Evolutionary conservation across 2,888 invertebrate genomes (phyloP), one percentile per base, ranked within the genome.

Genomic region (Synergus laeviventris): DNA sequence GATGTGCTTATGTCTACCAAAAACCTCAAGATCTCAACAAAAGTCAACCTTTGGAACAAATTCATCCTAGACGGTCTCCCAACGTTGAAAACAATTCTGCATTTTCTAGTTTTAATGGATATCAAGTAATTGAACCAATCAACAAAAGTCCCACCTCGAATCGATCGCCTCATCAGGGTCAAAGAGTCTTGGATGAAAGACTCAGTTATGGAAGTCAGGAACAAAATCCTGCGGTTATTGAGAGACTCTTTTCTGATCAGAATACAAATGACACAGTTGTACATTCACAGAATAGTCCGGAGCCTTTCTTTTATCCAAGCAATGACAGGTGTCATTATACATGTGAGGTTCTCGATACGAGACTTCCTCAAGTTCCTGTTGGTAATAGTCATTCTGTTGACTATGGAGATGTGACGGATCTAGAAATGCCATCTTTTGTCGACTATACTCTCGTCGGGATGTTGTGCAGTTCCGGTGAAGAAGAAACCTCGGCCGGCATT

Each of bases 381-480:
- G 82, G 81, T 31, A 82, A 77, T 70, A 76, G 73, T 76, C 79
- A 81, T 38, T 16, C 76, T 4, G 73, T 77, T 24, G 73, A 80
- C 59, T 88, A 86, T 49, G 82, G 79, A 0, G 87, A 88, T 24
- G 86, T 87, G 1, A 36, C 75, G 4, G 89, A 90, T 12, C 79
- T 90, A 11, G 90, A 90, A 49, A 38, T 89, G 21, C 89, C 90
- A 3, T 86, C 89, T 0, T 91, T 88, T 73, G 89, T 91, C 1
- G 91, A 91, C 79, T 91, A 91, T 76, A 90, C 91, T 0, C 83
- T 91, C 18, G 89, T 91, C 1, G 90, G 91, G 0, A 90, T 91
- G 91, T 80, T 90, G 7, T 91, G 89, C 82, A 89, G 86, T 78
- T 85, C 91, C 16, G 82, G 85, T 1, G 88, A 88, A 8, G 86